Evolutionary conservation across 2,113 vertebrate genomes (phyloP), one percentile per base, ranked within the genome.

Genomic region (Psilopogon haemacephalus): DNA sequence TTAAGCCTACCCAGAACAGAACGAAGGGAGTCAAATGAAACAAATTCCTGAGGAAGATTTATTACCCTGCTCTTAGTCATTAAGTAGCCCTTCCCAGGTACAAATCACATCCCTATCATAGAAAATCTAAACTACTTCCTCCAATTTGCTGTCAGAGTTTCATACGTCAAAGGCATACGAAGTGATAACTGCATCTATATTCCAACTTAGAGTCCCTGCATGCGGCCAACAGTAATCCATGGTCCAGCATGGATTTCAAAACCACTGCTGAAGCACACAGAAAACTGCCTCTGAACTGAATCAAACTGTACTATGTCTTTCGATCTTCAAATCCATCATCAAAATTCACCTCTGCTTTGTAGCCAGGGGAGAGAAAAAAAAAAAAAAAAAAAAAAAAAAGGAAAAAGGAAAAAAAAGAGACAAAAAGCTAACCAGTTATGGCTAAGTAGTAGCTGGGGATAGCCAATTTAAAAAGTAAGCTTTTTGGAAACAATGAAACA

Each of bases 101-200:
- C 17, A 54, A 54, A 20, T 75, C 38, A 46, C 0, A 0, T 24
- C 35, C 58, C 10, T 14, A 32, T 6, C 32, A 60, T 0, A 62
- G 59, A 38, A 88, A 93, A 88, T 32, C 30, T 37, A 32, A 73
- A 76, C 48, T 50, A 44, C 37, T 72, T 71, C 60, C 42, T 37
- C 33, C 73, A 55, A 30, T 59, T 50, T 26, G 11, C 37, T 78
- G 42, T 40, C 21, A 32, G 2, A 13, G 33, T 54, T 90, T 62
- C 24, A 1, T 0, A 3, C 38, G 16, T 37, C 52, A 75, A 70
- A 77, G 46, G 23, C 20, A 71, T 21, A 56, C 21, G 79, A 58
- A 90, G 54, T 75, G 62, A 10, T 40, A 35, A 79, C 2, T n/a
- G 24, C 26, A 78, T 19, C 42, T 33, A 1, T 58, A 64, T 52